phyloP scores from a whole-genome alignment of 2,888 invertebrate species.

The Slavum lentiscoides region DNA sequence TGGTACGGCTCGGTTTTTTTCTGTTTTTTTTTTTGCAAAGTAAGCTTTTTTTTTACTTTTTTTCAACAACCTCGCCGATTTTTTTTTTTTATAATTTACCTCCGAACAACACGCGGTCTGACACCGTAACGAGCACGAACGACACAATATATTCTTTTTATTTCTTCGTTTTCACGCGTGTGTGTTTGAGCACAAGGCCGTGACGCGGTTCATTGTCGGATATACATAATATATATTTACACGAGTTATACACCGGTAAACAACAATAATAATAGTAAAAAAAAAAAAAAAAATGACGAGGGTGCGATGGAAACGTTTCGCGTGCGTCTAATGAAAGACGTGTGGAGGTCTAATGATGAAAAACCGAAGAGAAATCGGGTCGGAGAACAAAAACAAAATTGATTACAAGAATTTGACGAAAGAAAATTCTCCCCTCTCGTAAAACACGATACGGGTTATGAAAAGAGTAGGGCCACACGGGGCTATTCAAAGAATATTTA shows the following conservation, averaged over 20 bases:
- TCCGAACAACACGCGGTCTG: conserved; percentile 25
- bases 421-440: too few relatives aligned
- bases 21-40: conserved; percentile 1
- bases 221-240: neutral
- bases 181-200: conserved; percentile 14
- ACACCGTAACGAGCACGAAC: conserved; percentile 44
- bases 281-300: neutral
- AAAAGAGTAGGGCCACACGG: too few relatives aligned
- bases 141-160: neutral
- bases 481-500: too few relatives aligned
- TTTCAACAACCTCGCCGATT: too few relatives aligned
- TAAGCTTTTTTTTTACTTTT: neutral
- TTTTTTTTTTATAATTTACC: conserved; percentile 24
- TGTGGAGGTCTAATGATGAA: neutral
- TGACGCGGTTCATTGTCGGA: conserved; percentile 32
- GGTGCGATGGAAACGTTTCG: neutral
- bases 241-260: neutral
- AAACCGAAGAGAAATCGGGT: neutral
- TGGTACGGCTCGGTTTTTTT: neutral
- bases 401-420: too few relatives aligned
- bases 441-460: too few relatives aligned
- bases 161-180: neutral
- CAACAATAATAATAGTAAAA: conserved; percentile 1
- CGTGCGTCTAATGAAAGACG: neutral
- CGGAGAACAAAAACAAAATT: neutral